These are phyloP conservation scores for Plumapathes pennacea DNA, from an alignment of 92 coral and sea anemone genomes.

Conservation along the genomic window DNA sequence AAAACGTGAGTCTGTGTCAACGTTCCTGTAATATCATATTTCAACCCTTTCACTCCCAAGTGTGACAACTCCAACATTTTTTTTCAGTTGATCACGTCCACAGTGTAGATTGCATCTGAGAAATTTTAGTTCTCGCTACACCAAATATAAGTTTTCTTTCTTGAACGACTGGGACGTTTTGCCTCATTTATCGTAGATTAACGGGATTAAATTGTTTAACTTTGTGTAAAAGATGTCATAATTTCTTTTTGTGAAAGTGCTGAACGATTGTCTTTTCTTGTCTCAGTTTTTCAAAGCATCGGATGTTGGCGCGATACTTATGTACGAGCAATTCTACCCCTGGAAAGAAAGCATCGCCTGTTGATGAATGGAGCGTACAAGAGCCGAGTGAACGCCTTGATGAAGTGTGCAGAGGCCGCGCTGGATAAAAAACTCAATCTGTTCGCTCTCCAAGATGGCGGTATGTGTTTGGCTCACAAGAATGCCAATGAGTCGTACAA, in stretches of 20 bases:
- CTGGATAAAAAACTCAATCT: conserved; percentile 60
- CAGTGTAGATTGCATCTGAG: no score
- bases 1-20: conserved; percentile 69
- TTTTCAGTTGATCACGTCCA: no score
- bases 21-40: no score
- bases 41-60: no score
- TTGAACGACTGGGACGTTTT: no score
- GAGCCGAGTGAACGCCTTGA: conserved; percentile 79
- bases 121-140: no score
- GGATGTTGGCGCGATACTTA: conserved; percentile 93
- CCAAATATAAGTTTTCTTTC: no score
- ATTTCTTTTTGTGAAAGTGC: neutral
- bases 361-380: conserved; percentile 80
- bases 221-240: no score
- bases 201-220: no score
- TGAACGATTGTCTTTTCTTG: no score
- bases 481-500: conserved; percentile 67
- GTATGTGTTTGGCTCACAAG: conserved; percentile 88
- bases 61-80: no score
- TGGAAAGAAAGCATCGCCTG: conserved; percentile 79
- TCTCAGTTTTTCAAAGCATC: conserved; percentile 84
- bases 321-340: conserved; percentile 50
- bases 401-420: conserved; percentile 97
- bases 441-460: conserved; percentile 94
- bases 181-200: no score